Percentiles rank a stretch among this genome's conserved stretches.
Evolutionary conservation across 2,113 vertebrate species (phyloP).

Genomic region (Protobothrops mucrosquamatus): DNA sequence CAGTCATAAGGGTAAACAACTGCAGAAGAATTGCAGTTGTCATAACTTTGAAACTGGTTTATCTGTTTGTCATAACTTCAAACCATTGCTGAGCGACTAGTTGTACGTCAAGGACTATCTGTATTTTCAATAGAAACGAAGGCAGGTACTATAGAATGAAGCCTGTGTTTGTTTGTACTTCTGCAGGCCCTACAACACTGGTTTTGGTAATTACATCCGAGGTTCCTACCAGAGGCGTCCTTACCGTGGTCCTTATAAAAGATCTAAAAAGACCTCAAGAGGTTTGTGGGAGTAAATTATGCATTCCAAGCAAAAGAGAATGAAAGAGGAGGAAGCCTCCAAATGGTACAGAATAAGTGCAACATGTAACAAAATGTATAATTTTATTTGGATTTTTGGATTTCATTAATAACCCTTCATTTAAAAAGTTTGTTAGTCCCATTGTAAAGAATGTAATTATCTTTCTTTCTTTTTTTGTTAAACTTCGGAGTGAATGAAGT

Average conservation of each 20-base stretch:
- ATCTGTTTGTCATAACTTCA: not conserved
- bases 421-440: too few relatives aligned
- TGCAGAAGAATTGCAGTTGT: not conserved
- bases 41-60: not conserved
- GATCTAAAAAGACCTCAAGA: not conserved
- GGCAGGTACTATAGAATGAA: not conserved
- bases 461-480: too few relatives aligned
- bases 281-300: not conserved
- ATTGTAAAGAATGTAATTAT: not conserved
- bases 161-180: not conserved
- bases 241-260: not conserved
- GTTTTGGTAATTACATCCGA: not conserved
- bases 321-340: not conserved
- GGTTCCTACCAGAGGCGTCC: not conserved
- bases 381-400: not conserved
- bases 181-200: not conserved
- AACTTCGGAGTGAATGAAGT: conserved; percentile 18
- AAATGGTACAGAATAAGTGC: not conserved
- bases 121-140: not conserved
- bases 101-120: not conserved
- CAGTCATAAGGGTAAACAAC: not conserved
- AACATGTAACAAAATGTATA: not conserved
- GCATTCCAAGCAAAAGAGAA: not conserved
- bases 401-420: not conserved
- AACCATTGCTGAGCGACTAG: not conserved